Conservation (phyloP, 2,113 vertebrate genomes). For the Rostratula benghalensis region DNA sequence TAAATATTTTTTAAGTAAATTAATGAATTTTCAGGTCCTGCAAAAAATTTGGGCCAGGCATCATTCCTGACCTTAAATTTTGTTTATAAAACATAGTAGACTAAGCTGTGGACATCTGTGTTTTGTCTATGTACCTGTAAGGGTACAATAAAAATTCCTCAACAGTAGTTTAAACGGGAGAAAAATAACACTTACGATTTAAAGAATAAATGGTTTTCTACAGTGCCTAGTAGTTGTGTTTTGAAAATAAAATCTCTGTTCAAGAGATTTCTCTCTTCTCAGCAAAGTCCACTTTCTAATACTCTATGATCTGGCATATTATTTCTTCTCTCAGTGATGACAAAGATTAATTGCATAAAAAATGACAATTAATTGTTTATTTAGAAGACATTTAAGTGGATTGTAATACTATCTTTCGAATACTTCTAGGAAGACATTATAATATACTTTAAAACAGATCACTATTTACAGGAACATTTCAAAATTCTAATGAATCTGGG, state of each 20-base stretch:
- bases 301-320: not conserved
- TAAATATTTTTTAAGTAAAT: not conserved
- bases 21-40: not conserved
- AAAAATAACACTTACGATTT: not conserved
- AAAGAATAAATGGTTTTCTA: not conserved
- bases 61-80: not conserved
- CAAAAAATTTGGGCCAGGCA: not conserved
- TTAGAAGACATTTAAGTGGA: not conserved
- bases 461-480: not conserved
- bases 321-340: not conserved
- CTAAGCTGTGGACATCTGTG: not conserved
- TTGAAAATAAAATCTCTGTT: not conserved
- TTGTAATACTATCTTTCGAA: not conserved
- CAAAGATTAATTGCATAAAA: not conserved
- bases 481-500: not conserved
- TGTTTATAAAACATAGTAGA: not conserved
- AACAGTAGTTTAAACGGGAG: not conserved
- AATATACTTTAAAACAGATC: not conserved
- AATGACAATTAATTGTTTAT: not conserved
- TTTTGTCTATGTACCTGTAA: accelerated
- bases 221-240: not conserved
- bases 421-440: not conserved
- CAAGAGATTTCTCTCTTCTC: not conserved
- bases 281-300: not conserved
- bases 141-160: not conserved